These are phyloP conservation scores for Hydrochoerus hydrochaeris DNA, from an alignment of 2,113 vertebrate genomes.

Conservation along the genomic window DNA sequence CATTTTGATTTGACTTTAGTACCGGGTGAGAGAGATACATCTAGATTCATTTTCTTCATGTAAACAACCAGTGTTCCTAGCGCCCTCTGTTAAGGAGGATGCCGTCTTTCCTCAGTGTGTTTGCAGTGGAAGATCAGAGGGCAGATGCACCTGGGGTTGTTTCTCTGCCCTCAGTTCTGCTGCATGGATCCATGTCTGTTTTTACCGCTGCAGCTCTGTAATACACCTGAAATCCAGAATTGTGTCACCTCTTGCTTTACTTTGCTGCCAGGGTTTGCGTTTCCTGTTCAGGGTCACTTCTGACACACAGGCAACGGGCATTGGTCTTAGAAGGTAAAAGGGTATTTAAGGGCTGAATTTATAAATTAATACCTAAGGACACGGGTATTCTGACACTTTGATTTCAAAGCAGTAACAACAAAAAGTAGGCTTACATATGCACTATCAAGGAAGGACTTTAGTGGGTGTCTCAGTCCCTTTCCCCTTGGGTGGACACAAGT, in stretches of 20 bases:
- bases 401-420: conserved; percentile 4
- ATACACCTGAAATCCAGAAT: neutral
- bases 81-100: neutral
- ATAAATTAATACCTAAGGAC: neutral
- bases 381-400: neutral
- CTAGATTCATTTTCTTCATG: neutral
- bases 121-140: neutral
- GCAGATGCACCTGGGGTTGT: neutral
- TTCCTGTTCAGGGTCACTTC: neutral
- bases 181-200: neutral
- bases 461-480: neutral
- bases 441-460: neutral
- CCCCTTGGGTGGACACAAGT: neutral
- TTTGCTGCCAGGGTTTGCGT: neutral
- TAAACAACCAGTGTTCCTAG: neutral
- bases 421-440: neutral
- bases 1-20: neutral
- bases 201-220: neutral
- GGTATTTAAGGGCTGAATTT: neutral
- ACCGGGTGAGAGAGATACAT: neutral
- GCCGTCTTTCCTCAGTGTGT: neutral
- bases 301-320: neutral
- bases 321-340: neutral
- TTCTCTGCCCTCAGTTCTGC: neutral
- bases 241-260: neutral